Conservation (phyloP, 2,797 vertebrate genomes). For the Huso huso region DNA sequence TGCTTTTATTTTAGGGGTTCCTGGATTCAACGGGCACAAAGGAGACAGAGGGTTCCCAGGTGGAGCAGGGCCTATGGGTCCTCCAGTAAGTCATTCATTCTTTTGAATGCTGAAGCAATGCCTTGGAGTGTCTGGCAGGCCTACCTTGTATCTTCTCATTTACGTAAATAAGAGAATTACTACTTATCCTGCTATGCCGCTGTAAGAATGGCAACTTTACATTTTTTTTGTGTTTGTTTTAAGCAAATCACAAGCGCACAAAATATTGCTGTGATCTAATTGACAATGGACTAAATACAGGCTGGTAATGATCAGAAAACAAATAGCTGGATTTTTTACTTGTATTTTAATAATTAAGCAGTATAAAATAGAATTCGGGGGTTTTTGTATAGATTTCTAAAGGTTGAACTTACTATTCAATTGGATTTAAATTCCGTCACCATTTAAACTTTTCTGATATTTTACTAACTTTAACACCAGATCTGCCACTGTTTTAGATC, state of each 20-base stretch:
- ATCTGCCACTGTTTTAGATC: too few species aligned
- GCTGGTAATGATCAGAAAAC: too few species aligned
- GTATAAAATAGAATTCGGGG: too few species aligned
- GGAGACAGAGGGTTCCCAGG: conserved; percentile 80
- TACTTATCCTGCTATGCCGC: too few species aligned
- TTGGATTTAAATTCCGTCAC: too few species aligned
- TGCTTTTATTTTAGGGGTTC: conserved; percentile 39
- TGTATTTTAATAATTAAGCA: too few species aligned
- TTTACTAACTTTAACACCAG: too few species aligned
- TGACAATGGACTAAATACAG: too few species aligned
- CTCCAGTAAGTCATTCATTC: conserved; percentile 61
- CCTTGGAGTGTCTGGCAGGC: not conserved
- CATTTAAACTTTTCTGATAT: too few species aligned
- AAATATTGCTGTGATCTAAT: not conserved
- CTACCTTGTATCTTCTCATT: not conserved
- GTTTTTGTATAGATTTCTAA: too few species aligned
- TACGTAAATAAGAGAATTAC: not conserved
- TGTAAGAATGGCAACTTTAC: not conserved
- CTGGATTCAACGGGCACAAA: conserved; percentile 69
- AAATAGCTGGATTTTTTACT: too few species aligned
- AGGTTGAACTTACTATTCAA: too few species aligned
- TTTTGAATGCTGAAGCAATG: not conserved
- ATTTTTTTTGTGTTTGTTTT: not conserved
- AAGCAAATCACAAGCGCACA: not conserved
- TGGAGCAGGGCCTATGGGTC: conserved; percentile 55